Evolutionary conservation across 1,140 invertebrate species (phyloP), one percentile per base, ranked within the genome.

Genomic region (Diprion similis): DNA sequence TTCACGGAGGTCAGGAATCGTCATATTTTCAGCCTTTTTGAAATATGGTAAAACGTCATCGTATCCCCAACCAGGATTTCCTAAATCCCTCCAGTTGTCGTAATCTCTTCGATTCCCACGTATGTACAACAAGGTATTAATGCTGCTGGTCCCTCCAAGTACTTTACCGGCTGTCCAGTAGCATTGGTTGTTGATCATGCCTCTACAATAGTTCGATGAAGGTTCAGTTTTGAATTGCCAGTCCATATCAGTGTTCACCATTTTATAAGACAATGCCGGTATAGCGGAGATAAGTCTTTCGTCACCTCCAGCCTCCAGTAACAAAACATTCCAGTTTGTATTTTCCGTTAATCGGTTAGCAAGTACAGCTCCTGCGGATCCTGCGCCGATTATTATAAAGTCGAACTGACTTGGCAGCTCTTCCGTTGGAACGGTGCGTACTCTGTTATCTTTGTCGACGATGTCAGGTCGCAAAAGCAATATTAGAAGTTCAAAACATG

Each of bases 41-140:
- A 96, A 96, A 83, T 95, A 96, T 0, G 91, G 93, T 10, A 95
- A 81, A 0, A 95, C 89, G 73, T 95, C 92, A 9, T 92, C 86
- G 82, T 94, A 97, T 37, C 92, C 91, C 96, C 96, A 98, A 1
- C 94, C 94, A n/a, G 85, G 82, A 77, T 96, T 96, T 13, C 96
- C 96, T 79, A 93, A 88, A 19, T 83, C 84, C 19, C 84, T 90
- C 92, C 92, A 94, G 70, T 89, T 86, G 82, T 94, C 90, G 78
- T 92, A 94, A 83, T 94, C 93, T 46, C 89, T 82, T 2, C 88
- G 89, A 80, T 92, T 91, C 1, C 93, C 92, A 71, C 93, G 86
- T 73, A 92, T 91, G 78, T 94, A 94, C 1, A 94, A 91, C 89
- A 94, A 87, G 80, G 94, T 95, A 83, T 94, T 94, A 15, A 94